Evolutionary conservation across 2,888 invertebrate species (phyloP).

Genomic region (Rotaria macrura): DNA sequence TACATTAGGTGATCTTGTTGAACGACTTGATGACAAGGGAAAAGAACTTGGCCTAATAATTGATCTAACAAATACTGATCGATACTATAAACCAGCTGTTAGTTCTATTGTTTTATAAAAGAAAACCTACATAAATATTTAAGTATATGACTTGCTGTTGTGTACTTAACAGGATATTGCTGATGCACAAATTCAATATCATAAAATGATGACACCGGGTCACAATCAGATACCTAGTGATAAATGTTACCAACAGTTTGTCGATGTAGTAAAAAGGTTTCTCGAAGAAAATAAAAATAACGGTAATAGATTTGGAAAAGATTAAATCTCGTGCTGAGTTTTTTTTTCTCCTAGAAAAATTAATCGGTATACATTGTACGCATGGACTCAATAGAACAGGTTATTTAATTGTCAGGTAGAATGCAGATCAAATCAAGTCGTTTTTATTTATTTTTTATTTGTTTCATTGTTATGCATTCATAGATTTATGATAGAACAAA

Average conservation of each 20-base stretch:
- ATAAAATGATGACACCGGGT: slow-evolving; percentile 5
- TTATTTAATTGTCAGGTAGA: slow-evolving; percentile 75
- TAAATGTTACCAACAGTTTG: neutral
- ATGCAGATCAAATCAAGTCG: neutral
- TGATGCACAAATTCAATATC: neutral
- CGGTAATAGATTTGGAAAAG: neutral
- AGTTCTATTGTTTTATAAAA: neutral
- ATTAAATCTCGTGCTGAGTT: neutral
- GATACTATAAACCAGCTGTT: slow-evolving; percentile 23
- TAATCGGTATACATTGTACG: slow-evolving; percentile 72
- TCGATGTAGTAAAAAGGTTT: neutral
- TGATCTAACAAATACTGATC: slow-evolving; percentile 27
- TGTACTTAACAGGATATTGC: neutral
- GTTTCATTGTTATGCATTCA: neutral
- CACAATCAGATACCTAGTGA: neutral
- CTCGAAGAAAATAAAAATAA: slow-evolving; percentile 6
- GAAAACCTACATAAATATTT: too few relatives aligned
- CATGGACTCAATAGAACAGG: slow-evolving; percentile 98
- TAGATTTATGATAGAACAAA: slow-evolving; percentile 1
- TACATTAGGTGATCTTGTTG: slow-evolving; percentile 20
- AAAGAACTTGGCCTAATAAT: slow-evolving; percentile 23
- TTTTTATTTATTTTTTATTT: neutral
- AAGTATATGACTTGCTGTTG: too few relatives aligned
- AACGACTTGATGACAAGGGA: neutral
- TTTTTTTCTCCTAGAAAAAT: neutral